Evolutionary conservation across 2,888 invertebrate species (phyloP).

Genomic region (Drosophila lacicola): DNA sequence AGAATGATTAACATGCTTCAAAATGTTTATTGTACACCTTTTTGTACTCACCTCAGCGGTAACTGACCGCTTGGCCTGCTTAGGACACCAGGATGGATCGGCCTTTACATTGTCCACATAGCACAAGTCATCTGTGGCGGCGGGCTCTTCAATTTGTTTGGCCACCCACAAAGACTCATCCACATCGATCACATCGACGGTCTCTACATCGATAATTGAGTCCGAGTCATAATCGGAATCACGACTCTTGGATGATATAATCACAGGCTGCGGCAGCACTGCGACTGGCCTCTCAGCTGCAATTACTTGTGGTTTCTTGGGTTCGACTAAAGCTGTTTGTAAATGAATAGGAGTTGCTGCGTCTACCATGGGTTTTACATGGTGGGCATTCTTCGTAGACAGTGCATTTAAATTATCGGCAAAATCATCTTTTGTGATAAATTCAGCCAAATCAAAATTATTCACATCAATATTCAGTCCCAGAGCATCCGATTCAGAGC

Average conservation of each 20-base stretch:
- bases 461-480: slow-evolving; percentile 81
- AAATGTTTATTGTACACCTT: slow-evolving; percentile 6
- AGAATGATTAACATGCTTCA: slow-evolving; percentile 42
- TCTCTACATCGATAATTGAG: slow-evolving; percentile 84
- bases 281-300: background rate
- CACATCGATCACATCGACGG: slow-evolving; percentile 83
- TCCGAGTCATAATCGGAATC: slow-evolving; percentile 83
- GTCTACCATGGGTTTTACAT: slow-evolving; percentile 7
- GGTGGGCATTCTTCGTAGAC: slow-evolving; percentile 19
- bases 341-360: slow-evolving; percentile 1
- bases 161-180: slow-evolving; percentile 59
- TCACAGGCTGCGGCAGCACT: slow-evolving; percentile 10
- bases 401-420: slow-evolving; percentile 48
- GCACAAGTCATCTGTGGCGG: slow-evolving; percentile 52
- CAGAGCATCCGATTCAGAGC: slow-evolving; percentile 78
- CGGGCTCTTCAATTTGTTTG: slow-evolving; percentile 4
- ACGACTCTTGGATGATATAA: slow-evolving; percentile 41
- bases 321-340: slow-evolving; percentile 1
- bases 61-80: slow-evolving; percentile 42
- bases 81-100: slow-evolving; percentile 84
- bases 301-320: background rate
- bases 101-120: slow-evolving; percentile 80
- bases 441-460: slow-evolving; percentile 84
- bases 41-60: slow-evolving; percentile 73
- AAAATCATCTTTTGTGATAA: slow-evolving; percentile 84